Conservation (phyloP, 2,113 vertebrate genomes). For the Steatornis caripensis region DNA sequence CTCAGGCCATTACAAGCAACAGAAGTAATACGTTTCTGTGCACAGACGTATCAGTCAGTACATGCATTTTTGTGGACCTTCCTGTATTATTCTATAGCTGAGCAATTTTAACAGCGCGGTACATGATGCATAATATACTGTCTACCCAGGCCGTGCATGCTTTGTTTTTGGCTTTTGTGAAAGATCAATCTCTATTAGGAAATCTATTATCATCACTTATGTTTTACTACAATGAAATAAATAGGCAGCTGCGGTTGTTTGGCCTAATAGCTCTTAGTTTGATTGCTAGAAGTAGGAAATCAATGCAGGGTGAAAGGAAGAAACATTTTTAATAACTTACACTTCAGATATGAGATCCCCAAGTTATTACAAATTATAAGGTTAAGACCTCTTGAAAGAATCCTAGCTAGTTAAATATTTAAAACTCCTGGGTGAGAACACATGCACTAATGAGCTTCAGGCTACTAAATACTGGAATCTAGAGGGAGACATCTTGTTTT, state of each 20-base stretch:
- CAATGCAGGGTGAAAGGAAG: slow-evolving; percentile 61
- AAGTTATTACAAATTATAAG: slow-evolving; percentile 78
- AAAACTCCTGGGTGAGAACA: slow-evolving; percentile 74
- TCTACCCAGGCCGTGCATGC: background rate
- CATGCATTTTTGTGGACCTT: background rate
- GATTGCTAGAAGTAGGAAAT: slow-evolving; percentile 60
- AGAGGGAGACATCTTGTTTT: slow-evolving; percentile 51
- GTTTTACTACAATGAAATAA: slow-evolving; percentile 69
- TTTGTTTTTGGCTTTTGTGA: slow-evolving; percentile 21
- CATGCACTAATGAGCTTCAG: slow-evolving; percentile 72
- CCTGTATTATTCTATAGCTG: background rate
- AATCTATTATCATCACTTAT: slow-evolving; percentile 61
- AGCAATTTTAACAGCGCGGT: background rate
- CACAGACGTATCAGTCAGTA: background rate
- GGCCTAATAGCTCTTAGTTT: slow-evolving; percentile 45
- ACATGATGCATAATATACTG: background rate
- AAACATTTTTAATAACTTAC: slow-evolving; percentile 63
- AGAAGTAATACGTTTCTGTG: slow-evolving; percentile 71
- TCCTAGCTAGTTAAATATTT: slow-evolving; percentile 79
- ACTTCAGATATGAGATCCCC: slow-evolving; percentile 61
- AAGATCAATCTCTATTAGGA: slow-evolving; percentile 60
- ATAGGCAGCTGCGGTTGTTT: slow-evolving; percentile 54
- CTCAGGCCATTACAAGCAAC: slow-evolving; percentile 81
- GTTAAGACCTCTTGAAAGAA: slow-evolving; percentile 74
- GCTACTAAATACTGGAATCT: slow-evolving; percentile 62